Conservation (phyloP, 2,797 vertebrate species). For the Cirrhinus molitorella region DNA sequence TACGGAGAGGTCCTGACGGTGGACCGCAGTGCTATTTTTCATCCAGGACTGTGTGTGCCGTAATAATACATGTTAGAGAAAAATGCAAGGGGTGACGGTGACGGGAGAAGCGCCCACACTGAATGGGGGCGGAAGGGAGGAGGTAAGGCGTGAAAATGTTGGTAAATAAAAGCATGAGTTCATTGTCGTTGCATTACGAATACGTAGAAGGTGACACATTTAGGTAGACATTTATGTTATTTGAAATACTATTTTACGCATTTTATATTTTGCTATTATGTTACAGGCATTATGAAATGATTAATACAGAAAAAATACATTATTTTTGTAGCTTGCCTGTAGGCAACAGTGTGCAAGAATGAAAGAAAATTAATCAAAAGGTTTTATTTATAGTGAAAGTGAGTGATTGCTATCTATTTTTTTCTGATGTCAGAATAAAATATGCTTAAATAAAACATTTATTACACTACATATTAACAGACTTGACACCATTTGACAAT, state of each 20-base stretch:
- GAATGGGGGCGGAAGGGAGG: constrained; percentile 65
- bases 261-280: background rate
- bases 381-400: background rate
- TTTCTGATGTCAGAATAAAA: background rate
- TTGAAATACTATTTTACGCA: background rate
- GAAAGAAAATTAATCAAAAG: background rate
- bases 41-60: constrained; percentile 53
- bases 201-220: background rate
- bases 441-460: background rate
- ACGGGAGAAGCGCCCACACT: constrained; percentile 70
- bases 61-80: constrained; percentile 52
- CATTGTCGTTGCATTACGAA: background rate
- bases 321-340: background rate
- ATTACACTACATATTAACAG: background rate
- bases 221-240: background rate
- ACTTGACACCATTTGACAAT: background rate
- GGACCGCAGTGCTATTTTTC: constrained; percentile 57
- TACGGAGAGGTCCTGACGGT: constrained; percentile 55
- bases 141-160: constrained; percentile 62
- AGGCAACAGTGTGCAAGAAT: background rate
- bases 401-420: background rate
- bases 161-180: constrained; percentile 36
- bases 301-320: background rate
- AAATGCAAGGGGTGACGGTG: constrained; percentile 71
- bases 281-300: background rate